Percentiles rank a stretch among this genome's conserved stretches.
These are phyloP conservation scores for Steromphala cineraria DNA, from an alignment of 2,888 invertebrate genomes.

Conservation along the genomic window DNA sequence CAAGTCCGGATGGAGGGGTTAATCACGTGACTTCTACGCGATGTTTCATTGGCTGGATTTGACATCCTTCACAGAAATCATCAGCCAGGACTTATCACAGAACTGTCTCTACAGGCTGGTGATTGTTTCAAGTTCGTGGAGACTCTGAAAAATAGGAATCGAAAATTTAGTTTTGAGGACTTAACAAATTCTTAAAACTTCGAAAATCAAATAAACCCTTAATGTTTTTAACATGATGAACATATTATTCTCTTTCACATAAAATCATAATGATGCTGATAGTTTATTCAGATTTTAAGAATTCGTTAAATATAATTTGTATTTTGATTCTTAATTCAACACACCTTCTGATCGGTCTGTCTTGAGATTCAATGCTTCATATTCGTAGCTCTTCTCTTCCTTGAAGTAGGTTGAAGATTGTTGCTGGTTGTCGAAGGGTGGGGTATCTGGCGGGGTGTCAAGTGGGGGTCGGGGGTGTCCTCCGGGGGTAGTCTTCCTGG, in stretches of 20 bases:
- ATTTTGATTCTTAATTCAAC: not conserved
- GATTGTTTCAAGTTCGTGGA: not conserved
- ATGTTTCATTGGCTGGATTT: not conserved
- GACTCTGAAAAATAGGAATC: not conserved
- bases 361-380: slow-evolving; percentile 23
- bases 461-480: slow-evolving; percentile 17
- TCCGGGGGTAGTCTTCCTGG: not conserved
- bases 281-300: too few relatives aligned
- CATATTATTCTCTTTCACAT: too few relatives aligned
- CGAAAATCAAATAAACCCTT: not conserved
- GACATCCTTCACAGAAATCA: not conserved
- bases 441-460: slow-evolving; percentile 28
- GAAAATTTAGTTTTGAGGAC: not conserved
- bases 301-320: too few relatives aligned
- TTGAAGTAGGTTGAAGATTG: not conserved
- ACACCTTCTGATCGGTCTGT: slow-evolving; percentile 9
- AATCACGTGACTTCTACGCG: too few relatives aligned
- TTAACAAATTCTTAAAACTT: not conserved
- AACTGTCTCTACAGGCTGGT: not conserved
- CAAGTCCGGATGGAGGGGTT: not conserved
- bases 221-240: not conserved
- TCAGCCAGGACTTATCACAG: slow-evolving; percentile 2
- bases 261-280: too few relatives aligned
- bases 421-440: slow-evolving; percentile 22
- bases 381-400: not conserved